Evolutionary conservation across 2,888 invertebrate genomes (phyloP).

Genomic region (Drosophila testacea): DNA sequence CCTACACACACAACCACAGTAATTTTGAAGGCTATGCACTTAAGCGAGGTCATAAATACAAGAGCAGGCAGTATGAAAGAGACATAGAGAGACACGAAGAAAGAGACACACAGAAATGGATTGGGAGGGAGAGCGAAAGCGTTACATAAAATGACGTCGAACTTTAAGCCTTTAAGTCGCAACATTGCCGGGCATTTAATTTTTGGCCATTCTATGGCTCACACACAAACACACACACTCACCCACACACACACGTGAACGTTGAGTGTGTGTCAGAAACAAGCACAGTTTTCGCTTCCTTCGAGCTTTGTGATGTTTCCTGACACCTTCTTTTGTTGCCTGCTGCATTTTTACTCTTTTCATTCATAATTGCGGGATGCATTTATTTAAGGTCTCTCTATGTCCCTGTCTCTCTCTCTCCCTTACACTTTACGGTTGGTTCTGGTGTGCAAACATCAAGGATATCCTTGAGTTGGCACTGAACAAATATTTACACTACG

Average conservation of each 20-base stretch:
- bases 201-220: slow-evolving; percentile 33
- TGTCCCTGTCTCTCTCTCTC: slow-evolving; percentile 7
- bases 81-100: slow-evolving; percentile 7
- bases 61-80: slow-evolving; percentile 15
- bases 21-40: slow-evolving; percentile 74
- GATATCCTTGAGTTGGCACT: slow-evolving; percentile 80
- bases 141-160: slow-evolving; percentile 50
- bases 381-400: slow-evolving; percentile 55
- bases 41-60: slow-evolving; percentile 72
- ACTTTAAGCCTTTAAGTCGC: slow-evolving; percentile 53
- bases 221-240: slow-evolving; percentile 12
- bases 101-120: neutral
- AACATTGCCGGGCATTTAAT: slow-evolving; percentile 46
- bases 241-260: slow-evolving; percentile 7
- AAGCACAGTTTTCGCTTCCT: slow-evolving; percentile 54
- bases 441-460: slow-evolving; percentile 67
- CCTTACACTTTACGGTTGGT: neutral
- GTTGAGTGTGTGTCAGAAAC: slow-evolving; percentile 22
- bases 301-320: slow-evolving; percentile 50
- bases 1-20: slow-evolving; percentile 38
- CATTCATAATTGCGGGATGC: slow-evolving; percentile 79
- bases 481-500: slow-evolving; percentile 68
- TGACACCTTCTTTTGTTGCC: slow-evolving; percentile 50
- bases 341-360: slow-evolving; percentile 49
- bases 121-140: neutral